Evolutionary conservation across 2,888 invertebrate species (phyloP), one percentile per base, ranked within the genome.

Genomic region (Pheosia tremula): DNA sequence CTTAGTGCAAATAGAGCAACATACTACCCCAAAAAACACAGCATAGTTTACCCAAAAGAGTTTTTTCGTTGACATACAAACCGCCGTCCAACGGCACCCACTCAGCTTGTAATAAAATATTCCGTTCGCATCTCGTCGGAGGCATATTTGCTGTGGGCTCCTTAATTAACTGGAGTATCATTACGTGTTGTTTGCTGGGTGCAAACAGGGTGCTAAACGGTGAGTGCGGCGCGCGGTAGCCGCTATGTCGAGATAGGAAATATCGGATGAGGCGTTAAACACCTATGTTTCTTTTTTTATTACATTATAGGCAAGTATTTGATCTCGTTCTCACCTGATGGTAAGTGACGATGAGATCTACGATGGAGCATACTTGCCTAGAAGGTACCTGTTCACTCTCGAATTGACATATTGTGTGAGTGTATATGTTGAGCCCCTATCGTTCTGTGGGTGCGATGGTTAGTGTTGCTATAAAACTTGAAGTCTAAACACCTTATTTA

Each of bases 91-190:
- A 50, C 50, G 58, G 63, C 62, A 63, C 66, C 71, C 74, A 71
- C 70, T 68, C 63, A 59, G 61, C 58, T 53, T 47, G 59, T 70
- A 68, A 74, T 77, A 67, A 77, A 76, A 75, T 79, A 82, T 86
- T 83, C 84, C 68, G 71, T 58, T 61, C 80, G 76, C 83, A 77
- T 82, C 81, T 84, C 74, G 78, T 80, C 78, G 76, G 74, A 62
- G 71, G 72, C 61, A 68, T 86, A 72, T 87, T 88, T 88, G 86
- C 80, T 39, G 64, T 68, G 67, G 56, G 72, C 79, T 82, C 78
- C 87, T 86, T 88, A 88, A 89, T 89, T 88, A 88, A 82, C 74
- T 72, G 79, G 74, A 82, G 86, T 85, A 87, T 88, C 86, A 78
- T 81, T 79, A 75, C 78, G 71, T 64, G 65, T 59, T 79, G 82